Conservation (phyloP, 2,888 invertebrate genomes). For the Luperina nickerlii region DNA sequence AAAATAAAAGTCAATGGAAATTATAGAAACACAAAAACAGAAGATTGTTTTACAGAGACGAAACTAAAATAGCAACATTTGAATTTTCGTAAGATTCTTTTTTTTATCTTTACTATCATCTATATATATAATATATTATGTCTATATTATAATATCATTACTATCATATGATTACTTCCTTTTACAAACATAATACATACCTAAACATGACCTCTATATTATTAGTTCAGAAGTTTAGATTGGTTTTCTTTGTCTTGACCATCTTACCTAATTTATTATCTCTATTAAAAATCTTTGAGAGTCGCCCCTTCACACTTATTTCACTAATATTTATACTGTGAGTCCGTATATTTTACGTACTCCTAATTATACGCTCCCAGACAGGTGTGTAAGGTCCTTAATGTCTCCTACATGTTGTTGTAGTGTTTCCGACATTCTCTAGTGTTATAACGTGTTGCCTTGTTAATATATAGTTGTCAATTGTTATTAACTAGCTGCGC, state of each 20-base stretch:
- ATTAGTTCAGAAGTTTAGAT: neutral
- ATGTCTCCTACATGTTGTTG: slow-evolving; percentile 60
- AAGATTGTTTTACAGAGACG: neutral
- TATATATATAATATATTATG: too few relatives aligned
- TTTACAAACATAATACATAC: neutral
- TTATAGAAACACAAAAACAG: neutral
- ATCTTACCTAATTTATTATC: neutral
- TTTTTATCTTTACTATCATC: too few relatives aligned
- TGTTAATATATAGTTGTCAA: slow-evolving; percentile 60
- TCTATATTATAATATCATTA: too few relatives aligned
- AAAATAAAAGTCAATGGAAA: too few relatives aligned
- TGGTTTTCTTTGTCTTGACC: neutral
- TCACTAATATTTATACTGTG: slow-evolving; percentile 76
- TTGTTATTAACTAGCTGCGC: slow-evolving; percentile 30
- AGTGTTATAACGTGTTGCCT: slow-evolving; percentile 48
- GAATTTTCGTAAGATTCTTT: too few relatives aligned
- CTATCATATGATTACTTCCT: neutral
- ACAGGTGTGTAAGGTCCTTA: slow-evolving; percentile 81
- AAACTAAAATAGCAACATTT: too few relatives aligned
- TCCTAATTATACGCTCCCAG: slow-evolving; percentile 80
- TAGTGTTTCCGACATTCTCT: slow-evolving; percentile 39
- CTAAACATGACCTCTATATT: neutral
- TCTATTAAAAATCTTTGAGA: slow-evolving; percentile 69
- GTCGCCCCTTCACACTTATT: slow-evolving; percentile 61
- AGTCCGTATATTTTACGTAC: slow-evolving; percentile 80